Base-by-base conservation (phyloP, 2,888 invertebrate genomes). In the Bruchidius siliquastri region DNA sequence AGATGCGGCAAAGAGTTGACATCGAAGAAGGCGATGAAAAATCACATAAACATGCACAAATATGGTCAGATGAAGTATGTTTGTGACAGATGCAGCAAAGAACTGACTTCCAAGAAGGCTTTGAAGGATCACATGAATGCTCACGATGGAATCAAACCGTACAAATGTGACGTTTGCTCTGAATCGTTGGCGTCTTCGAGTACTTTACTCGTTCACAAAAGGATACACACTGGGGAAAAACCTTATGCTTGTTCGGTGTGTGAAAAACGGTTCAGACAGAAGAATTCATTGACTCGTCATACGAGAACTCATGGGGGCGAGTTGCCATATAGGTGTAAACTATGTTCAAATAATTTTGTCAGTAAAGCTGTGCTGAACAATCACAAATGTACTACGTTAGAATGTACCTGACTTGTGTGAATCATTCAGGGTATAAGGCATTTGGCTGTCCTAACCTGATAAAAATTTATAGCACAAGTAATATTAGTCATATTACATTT, bases 171-270 rank as follows among this genome's bases (percentile, higher is more conserved):
- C 1, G 26, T 74, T 26, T 80, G 90, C 76, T 88, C 88, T 0
- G 89, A 88, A 76, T 88, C 87, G 67, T 88, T 90, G 77, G 86
- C 89, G 0, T 89, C 89, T 32, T 87, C 88, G 26, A 87, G 88
- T 4, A 87, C 88, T 0, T 81, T 89, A 20, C 71, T 70, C 13
- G 68, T 68, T 21, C 68, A 68, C 68, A 22, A 21, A 68, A 68
- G 68, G 20, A 68, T 68, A 21, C 68, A 68, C 20, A 68, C 68
- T 21, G 68, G 20, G 1, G 88, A 88, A 32, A 88, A 87, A 76
- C 81, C 82, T 3, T 80, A 78, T 70, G 67, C 68, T 13, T 80
- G 82, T 49, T 75, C 71, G 1, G 26, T 74, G 21, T 80, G 90
- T 76, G 88, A 88, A 0, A 89, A 88, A 76, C 88, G 87, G 66